Evolutionary conservation across 2,113 vertebrate species (phyloP).

Genomic region (Galbula dea): DNA sequence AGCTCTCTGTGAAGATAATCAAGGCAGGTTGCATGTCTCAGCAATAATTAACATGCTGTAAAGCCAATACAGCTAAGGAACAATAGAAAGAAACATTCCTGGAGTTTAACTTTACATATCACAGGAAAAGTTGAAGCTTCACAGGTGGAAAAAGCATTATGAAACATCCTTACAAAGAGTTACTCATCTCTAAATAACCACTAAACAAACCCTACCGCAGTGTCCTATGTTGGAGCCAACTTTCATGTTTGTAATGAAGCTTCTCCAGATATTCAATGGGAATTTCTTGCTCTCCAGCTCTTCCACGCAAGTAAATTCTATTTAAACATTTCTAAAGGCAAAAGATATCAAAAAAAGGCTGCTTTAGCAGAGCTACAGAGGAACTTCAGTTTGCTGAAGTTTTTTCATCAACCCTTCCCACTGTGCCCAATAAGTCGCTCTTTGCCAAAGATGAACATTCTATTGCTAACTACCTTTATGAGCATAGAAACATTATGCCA

Average conservation of each 20-base stretch:
- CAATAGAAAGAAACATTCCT: neutral
- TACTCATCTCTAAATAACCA: too few species aligned
- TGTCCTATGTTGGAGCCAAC: conserved; percentile 89
- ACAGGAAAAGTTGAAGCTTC: neutral
- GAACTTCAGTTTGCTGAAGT: neutral
- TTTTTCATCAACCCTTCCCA: neutral
- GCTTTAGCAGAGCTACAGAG: neutral
- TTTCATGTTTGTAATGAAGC: conserved; percentile 92
- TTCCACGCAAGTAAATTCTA: conserved; percentile 84
- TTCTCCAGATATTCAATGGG: conserved; percentile 93
- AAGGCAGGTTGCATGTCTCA: fast-evolving
- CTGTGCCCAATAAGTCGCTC: neutral
- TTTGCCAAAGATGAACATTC: neutral
- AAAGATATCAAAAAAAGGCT: neutral
- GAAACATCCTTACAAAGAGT: neutral
- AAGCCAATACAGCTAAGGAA: neutral
- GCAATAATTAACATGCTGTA: neutral
- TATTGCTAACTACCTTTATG: neutral
- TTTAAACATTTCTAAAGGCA: conserved; percentile 84
- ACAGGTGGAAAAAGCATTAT: neutral
- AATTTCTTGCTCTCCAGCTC: conserved; percentile 91
- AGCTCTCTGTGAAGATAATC: neutral
- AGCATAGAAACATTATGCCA: neutral
- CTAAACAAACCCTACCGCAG: conserved; percentile 74
- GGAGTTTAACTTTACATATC: neutral